Base-by-base conservation (phyloP, 2,113 vertebrate species). In the Desmodus rotundus region DNA sequence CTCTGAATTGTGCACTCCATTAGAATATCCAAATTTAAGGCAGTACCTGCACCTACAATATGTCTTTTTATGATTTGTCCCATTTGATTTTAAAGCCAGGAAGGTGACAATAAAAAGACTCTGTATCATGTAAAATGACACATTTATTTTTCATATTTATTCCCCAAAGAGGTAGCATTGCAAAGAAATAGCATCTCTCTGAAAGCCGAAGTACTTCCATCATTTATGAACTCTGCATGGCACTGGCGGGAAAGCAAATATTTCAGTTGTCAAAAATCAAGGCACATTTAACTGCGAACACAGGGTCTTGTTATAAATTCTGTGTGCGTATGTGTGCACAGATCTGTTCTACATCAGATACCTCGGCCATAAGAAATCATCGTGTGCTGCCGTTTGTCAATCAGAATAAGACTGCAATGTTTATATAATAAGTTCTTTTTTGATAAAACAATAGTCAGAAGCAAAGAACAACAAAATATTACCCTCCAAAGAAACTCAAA, bases 211-310 rank as follows among this genome's bases (percentile, higher is more conserved):
- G 95, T 95, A 93, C 95, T 96, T 84, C 94, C 96, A 98, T 98
- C 98, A 97, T 98, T 98, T 97, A 98, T 63, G 84, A 91, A 92
- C 89, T 96, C 97, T 96, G 95, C 47, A 74, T 78, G 91, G 94
- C 88, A n/a, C 93, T 98, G 95, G 77, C 94, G 97, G 97, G 93
- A 96, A 98, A 97, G 93, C 85, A 98, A 98, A 97, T 98, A 98
- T 98, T 98, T 98, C 97, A 97, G 95, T 97, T 98, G 89, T 97
- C 93, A 96, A 97, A 98, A 98, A 97, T 97, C 95, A 97, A 98
- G 95, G 81, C 94, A 98, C 97, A 97, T 98, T 98, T 98, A 98
- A 96, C 96, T 97, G 97, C 96, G 94, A 97, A 70, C 96, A 94
- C 87, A 76, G 91, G 96, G 96, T 97, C 97, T 89, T 91, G 90